A percentile compares a stretch with the other conserved stretches of the same genome.
phyloP scores from a whole-genome alignment of 2,113 vertebrate species.

The Hiodon alosoides region DNA sequence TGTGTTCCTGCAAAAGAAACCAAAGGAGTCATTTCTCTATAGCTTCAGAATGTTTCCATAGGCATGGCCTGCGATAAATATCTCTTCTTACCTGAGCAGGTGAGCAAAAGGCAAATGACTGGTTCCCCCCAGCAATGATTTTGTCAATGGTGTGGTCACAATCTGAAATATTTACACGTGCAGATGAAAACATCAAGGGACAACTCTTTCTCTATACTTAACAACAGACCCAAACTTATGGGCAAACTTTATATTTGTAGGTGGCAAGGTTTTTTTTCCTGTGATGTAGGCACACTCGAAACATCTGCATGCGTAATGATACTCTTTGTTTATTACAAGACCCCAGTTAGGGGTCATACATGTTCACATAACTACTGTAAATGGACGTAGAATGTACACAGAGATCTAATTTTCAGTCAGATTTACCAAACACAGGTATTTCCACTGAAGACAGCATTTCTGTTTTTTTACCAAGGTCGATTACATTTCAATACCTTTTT shows the following conservation, averaged over 20 bases:
- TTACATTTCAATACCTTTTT: too few species aligned
- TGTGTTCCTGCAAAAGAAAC: constrained; percentile 22
- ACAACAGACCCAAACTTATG: too few species aligned
- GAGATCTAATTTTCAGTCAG: background rate
- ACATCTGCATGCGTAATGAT: too few species aligned
- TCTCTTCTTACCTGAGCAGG: constrained; percentile 34
- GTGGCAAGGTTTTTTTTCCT: too few species aligned
- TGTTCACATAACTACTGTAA: too few species aligned
- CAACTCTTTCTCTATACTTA: background rate
- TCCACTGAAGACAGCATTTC: too few species aligned
- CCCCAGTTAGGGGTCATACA: too few species aligned
- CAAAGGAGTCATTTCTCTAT: background rate
- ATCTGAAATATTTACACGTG: constrained; percentile 32
- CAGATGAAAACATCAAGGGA: background rate
- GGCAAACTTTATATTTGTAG: too few species aligned
- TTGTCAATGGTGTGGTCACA: constrained; percentile 19
- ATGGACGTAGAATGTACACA: background rate
- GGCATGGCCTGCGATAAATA: background rate
- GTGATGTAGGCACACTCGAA: too few species aligned
- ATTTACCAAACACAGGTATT: background rate
- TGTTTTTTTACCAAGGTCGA: too few species aligned
- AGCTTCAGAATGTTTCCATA: background rate
- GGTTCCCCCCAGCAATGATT: constrained; percentile 49
- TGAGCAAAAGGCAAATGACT: constrained; percentile 42
- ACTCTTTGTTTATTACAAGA: too few species aligned